These are phyloP conservation scores for Caenorhabditis sulstoni DNA, from an alignment of 2,888 invertebrate genomes.

Conservation along the genomic window DNA sequence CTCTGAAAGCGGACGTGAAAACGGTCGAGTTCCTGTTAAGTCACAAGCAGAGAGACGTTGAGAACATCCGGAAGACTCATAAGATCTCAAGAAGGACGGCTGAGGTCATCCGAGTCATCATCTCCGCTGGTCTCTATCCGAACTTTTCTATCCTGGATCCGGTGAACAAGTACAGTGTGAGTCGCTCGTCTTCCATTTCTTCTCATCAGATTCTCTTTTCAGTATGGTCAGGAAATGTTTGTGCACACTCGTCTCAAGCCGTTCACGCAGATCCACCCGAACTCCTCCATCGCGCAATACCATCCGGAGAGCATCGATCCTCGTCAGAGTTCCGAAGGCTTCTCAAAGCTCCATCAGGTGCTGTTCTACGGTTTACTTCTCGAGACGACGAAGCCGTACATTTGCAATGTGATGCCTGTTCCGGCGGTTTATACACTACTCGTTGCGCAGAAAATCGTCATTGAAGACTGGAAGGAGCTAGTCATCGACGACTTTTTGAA, in stretches of 20 bases:
- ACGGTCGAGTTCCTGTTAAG: constrained; percentile 71
- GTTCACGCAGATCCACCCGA: constrained; percentile 76
- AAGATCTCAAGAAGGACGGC: constrained; percentile 63
- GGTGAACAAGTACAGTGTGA: constrained; percentile 90
- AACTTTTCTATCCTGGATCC: constrained; percentile 96
- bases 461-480: constrained; percentile 45
- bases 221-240: constrained; percentile 77
- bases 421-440: constrained; percentile 63
- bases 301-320: constrained; percentile 69
- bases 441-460: constrained; percentile 66
- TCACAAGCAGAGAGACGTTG: constrained; percentile 69
- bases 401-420: constrained; percentile 71
- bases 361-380: constrained; percentile 75
- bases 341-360: constrained; percentile 68
- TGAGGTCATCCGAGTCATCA: constrained; percentile 83
- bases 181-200: not conserved
- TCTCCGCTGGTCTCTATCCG: constrained; percentile 94
- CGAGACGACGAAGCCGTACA: constrained; percentile 77
- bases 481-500: constrained; percentile 68
- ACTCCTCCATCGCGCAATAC: constrained; percentile 74
- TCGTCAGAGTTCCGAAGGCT: constrained; percentile 46
- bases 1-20: constrained; percentile 69
- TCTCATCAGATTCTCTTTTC: constrained; percentile 20
- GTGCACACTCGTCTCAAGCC: constrained; percentile 75
- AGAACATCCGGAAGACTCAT: constrained; percentile 62